Evolutionary conservation across 2,113 vertebrate species (phyloP).

Genomic region (Pituophis catenifer): DNA sequence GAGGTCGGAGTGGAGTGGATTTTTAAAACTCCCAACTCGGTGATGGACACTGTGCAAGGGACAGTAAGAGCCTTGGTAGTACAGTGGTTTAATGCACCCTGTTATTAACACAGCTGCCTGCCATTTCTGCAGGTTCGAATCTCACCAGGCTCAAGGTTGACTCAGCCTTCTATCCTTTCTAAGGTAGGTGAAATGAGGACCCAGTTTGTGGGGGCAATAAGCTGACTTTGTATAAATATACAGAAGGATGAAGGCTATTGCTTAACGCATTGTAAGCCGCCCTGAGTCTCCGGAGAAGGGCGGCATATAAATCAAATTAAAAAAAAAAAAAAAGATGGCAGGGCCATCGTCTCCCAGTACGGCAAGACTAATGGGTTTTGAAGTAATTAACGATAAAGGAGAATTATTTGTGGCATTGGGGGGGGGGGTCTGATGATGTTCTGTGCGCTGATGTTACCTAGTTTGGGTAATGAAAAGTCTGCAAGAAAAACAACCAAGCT

Average conservation of each 20-base stretch:
- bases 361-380: neutral
- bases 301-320: too few species aligned
- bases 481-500: neutral
- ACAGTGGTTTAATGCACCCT: too few species aligned
- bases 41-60: neutral
- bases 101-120: too few species aligned
- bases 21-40: neutral
- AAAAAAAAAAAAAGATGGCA: neutral
- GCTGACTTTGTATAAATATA: too few species aligned
- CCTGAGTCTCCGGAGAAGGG: too few species aligned
- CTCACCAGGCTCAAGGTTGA: too few species aligned
- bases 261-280: too few species aligned
- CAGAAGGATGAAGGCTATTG: too few species aligned
- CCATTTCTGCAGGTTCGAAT: too few species aligned
- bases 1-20: conserved; percentile 19
- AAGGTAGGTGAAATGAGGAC: too few species aligned
- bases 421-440: neutral
- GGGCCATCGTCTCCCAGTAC: neutral
- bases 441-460: neutral
- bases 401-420: neutral
- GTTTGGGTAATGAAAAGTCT: neutral
- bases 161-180: too few species aligned
- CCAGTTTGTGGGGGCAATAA: too few species aligned
- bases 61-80: neutral
- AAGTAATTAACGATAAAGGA: neutral